Conservation (phyloP, 2,888 invertebrate species). For the Drosophila meridiana region DNA sequence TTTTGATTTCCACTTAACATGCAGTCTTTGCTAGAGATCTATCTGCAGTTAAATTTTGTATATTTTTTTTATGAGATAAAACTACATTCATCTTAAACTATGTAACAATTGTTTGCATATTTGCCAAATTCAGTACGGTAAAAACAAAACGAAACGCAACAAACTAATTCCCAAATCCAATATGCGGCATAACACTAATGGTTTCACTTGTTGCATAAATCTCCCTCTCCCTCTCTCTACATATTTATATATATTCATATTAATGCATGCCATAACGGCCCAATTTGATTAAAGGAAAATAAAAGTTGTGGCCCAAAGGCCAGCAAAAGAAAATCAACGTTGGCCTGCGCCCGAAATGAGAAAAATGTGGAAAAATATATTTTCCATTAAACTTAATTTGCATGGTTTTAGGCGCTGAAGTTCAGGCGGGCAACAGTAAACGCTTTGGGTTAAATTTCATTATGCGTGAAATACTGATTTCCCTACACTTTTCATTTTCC, state of each 20-base stretch:
- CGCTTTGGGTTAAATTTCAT: constrained; percentile 63
- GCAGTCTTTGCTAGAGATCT: too few relatives aligned
- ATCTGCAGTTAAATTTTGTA: neutral
- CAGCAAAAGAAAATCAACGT: constrained; percentile 10
- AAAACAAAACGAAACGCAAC: neutral
- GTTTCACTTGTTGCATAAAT: constrained; percentile 51
- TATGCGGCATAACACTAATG: neutral
- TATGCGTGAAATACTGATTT: constrained; percentile 48
- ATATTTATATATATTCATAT: constrained; percentile 36
- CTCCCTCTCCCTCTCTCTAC: neutral
- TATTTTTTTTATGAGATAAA: neutral
- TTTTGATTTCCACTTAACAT: too few relatives aligned
- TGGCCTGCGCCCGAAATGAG: constrained; percentile 11
- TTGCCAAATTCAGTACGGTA: too few relatives aligned
- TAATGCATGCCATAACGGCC: constrained; percentile 48
- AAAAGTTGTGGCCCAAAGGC: constrained; percentile 21
- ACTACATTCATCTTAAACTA: neutral
- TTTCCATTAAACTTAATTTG: constrained; percentile 77
- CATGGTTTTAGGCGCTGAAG: constrained; percentile 69
- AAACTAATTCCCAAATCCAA: constrained; percentile 1
- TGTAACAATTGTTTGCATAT: neutral
- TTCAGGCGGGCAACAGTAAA: constrained; percentile 28
- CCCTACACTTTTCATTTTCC: neutral
- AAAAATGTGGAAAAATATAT: constrained; percentile 66
- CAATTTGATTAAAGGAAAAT: constrained; percentile 52